Evolutionary conservation across 1,140 invertebrate species (phyloP).

Genomic region (Drosophila saltans): DNA sequence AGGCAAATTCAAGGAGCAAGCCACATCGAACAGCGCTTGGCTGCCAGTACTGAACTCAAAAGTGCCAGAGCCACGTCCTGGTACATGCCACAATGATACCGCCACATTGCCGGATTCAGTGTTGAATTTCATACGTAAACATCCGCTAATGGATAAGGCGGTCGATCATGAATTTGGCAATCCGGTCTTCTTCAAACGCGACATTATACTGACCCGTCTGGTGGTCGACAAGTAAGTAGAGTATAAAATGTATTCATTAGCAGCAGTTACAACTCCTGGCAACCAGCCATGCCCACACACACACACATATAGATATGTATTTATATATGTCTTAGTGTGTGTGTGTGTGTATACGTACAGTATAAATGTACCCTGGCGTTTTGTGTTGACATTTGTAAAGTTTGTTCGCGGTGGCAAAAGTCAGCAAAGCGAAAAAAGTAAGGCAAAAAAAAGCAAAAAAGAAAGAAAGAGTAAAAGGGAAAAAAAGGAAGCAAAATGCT

Average conservation of each 20-base stretch:
- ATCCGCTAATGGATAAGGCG: constrained; percentile 95
- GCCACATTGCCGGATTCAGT: constrained; percentile 91
- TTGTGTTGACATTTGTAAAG: constrained; percentile 56
- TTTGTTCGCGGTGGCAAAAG: constrained; percentile 40
- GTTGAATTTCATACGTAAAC: constrained; percentile 94
- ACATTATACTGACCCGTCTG: constrained; percentile 90
- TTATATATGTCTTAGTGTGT: constrained; percentile 21
- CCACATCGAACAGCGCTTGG: constrained; percentile 90
- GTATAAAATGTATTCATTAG: constrained; percentile 73
- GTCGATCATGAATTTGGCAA: constrained; percentile 91
- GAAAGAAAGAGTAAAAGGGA: background rate
- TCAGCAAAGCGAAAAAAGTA: constrained; percentile 14
- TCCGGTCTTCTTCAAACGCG: constrained; percentile 92
- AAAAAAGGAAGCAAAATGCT: constrained; percentile 30
- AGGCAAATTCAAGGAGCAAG: constrained; percentile 89
- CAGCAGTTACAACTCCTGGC: constrained; percentile 36
- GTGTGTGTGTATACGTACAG: constrained; percentile 18
- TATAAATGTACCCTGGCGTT: constrained; percentile 22
- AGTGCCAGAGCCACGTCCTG: constrained; percentile 92
- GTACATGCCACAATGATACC: constrained; percentile 92
- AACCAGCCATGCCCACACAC: constrained; percentile 12
- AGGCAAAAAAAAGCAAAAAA: background rate
- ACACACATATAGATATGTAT: constrained; percentile 45
- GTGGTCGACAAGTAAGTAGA: constrained; percentile 88
- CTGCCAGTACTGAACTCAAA: constrained; percentile 87